phyloP scores from a whole-genome alignment of 2,888 invertebrate genomes.

The Metacarcinus magister region DNA sequence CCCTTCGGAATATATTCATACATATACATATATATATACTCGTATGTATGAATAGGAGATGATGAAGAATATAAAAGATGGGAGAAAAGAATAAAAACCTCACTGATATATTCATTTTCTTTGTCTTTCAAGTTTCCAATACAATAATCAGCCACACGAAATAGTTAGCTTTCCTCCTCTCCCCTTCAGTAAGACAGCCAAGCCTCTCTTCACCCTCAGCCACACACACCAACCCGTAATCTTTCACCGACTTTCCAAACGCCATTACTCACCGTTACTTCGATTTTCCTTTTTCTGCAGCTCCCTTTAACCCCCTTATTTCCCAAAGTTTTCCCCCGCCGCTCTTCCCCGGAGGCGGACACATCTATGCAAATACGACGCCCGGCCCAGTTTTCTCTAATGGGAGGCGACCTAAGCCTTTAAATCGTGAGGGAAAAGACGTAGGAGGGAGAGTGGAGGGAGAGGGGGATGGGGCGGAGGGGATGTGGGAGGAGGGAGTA shows the following conservation, averaged over 20 bases:
- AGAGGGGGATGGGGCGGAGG: not conserved
- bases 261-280: slow-evolving; percentile 19
- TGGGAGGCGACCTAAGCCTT: slow-evolving; percentile 67
- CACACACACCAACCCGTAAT: not conserved
- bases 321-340: slow-evolving; percentile 6
- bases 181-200: not conserved
- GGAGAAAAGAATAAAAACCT: no score
- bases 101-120: not conserved
- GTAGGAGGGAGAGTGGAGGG: slow-evolving; percentile 56
- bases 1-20: no score
- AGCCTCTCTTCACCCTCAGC: not conserved
- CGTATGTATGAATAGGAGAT: no score
- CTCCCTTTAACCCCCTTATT: slow-evolving; percentile 37
- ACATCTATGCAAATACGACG: slow-evolving; percentile 69
- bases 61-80: no score
- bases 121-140: not conserved
- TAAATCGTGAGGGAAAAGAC: slow-evolving; percentile 67
- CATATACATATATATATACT: no score
- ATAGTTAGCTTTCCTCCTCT: not conserved
- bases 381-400: slow-evolving; percentile 73
- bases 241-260: not conserved
- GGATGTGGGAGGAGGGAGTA: not conserved
- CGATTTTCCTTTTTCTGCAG: not conserved
- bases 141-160: not conserved
- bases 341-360: slow-evolving; percentile 44